These are phyloP conservation scores for Anticlea derivata DNA, from an alignment of 2,888 invertebrate genomes.

Conservation along the genomic window DNA sequence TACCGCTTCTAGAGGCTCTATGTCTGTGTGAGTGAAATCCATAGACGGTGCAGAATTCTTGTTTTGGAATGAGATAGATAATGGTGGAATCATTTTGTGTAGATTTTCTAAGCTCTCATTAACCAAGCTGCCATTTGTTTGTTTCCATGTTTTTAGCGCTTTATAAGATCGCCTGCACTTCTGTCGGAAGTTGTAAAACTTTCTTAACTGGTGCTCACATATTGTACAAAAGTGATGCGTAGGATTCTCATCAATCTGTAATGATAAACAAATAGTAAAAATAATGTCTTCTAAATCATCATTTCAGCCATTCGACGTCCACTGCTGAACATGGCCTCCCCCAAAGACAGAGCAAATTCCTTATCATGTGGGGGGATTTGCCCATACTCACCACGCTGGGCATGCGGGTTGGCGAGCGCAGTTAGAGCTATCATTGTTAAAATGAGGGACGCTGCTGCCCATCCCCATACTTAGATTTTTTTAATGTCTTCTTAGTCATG, in stretches of 20 bases:
- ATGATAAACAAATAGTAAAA: not conserved
- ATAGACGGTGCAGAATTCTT: slow-evolving; percentile 3
- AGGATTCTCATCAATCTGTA: slow-evolving; percentile 1
- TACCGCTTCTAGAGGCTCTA: not conserved
- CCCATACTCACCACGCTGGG: too few relatives aligned
- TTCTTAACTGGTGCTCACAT: slow-evolving; percentile 9
- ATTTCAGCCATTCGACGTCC: too few relatives aligned
- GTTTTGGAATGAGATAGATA: slow-evolving; percentile 1
- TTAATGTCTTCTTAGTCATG: too few relatives aligned
- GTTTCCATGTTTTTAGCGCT: slow-evolving; percentile 3
- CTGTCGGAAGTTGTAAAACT: slow-evolving; percentile 13
- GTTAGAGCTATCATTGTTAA: too few relatives aligned
- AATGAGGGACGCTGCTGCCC: too few relatives aligned
- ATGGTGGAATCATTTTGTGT: not conserved
- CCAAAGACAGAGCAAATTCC: too few relatives aligned
- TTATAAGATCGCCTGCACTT: slow-evolving; percentile 2
- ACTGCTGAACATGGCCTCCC: too few relatives aligned
- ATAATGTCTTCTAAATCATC: too few relatives aligned
- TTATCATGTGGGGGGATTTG: too few relatives aligned
- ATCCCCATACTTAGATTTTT: too few relatives aligned
- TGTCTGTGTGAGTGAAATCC: slow-evolving; percentile 5
- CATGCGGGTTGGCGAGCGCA: too few relatives aligned
- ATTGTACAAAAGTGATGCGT: slow-evolving; percentile 1
- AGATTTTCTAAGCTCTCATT: slow-evolving; percentile 3
- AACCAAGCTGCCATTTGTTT: not conserved